Percentiles rank a stretch among this genome's conserved stretches.
Conservation (phyloP, 2,888 invertebrate genomes). For the Cantharis rufa region DNA sequence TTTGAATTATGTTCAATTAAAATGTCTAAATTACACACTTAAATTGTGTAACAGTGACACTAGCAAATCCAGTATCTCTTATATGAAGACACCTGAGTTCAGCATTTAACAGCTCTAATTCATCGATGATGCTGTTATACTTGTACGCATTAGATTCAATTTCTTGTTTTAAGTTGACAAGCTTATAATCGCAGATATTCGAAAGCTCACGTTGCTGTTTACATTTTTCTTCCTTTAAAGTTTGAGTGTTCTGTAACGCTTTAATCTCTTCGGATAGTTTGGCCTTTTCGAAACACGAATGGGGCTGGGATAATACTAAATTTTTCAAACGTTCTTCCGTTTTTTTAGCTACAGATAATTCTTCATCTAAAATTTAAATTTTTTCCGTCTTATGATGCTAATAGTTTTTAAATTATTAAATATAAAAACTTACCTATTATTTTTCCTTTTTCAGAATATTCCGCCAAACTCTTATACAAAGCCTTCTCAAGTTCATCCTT, state of each 20-base stretch:
- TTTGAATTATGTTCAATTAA: neutral
- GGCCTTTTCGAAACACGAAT: neutral
- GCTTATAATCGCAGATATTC: neutral
- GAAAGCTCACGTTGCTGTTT: neutral
- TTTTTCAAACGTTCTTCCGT: conserved; percentile 1
- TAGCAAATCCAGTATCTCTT: neutral
- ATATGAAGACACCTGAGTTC: neutral
- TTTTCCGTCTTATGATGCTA: neutral
- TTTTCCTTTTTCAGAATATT: neutral
- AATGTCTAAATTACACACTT: neutral
- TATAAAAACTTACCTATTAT: neutral
- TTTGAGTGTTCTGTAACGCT: conserved; percentile 5
- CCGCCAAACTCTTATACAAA: neutral
- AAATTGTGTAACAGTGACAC: neutral
- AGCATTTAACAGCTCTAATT: neutral
- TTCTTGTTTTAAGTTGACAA: neutral
- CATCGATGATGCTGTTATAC: neutral
- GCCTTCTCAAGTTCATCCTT: neutral
- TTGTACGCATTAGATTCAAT: neutral
- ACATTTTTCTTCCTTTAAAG: conserved; percentile 11
- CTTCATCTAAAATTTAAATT: conserved; percentile 4
- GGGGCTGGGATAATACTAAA: neutral
- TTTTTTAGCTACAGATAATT: neutral
- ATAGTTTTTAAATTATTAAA: too few species aligned
- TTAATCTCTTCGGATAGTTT: conserved; percentile 7